Evolutionary conservation across 2,797 vertebrate species (phyloP).

Genomic region (Macropodus opercularis): DNA sequence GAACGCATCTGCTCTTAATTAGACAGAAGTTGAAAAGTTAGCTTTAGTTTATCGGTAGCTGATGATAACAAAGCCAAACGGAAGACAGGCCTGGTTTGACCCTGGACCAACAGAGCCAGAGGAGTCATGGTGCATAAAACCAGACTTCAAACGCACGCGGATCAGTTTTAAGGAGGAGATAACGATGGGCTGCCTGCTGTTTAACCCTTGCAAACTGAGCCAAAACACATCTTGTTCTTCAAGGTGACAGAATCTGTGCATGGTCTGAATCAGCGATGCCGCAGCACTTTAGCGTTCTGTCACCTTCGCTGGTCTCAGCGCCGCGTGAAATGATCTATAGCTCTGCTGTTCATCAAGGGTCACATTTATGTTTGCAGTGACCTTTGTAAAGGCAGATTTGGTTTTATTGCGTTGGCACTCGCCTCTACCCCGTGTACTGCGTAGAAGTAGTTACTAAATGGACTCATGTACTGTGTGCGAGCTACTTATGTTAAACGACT

Average conservation of each 20-base stretch:
- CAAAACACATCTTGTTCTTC: not conserved
- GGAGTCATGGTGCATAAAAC: too few relatives aligned
- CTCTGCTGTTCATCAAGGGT: constrained; percentile 26
- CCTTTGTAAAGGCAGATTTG: constrained; percentile 33
- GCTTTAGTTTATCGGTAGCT: too few relatives aligned
- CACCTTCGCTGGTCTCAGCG: not conserved
- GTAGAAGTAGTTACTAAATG: constrained; percentile 17
- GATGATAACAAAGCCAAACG: too few relatives aligned
- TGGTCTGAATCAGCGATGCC: not conserved
- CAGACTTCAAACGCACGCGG: too few relatives aligned
- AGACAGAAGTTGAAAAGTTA: too few relatives aligned
- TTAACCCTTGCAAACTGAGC: too few relatives aligned
- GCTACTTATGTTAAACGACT: not conserved
- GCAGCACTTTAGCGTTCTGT: not conserved
- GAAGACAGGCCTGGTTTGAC: too few relatives aligned
- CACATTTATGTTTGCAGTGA: constrained; percentile 32
- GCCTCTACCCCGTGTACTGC: not conserved
- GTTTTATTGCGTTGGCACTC: constrained; percentile 18
- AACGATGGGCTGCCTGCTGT: too few relatives aligned
- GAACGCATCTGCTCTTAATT: too few relatives aligned
- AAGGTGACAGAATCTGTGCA: constrained; percentile 18
- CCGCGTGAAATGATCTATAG: constrained; percentile 33
- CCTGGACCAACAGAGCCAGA: too few relatives aligned
- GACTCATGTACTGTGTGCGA: constrained; percentile 11
- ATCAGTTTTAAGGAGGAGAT: too few relatives aligned